A percentile compares a stretch with the other conserved stretches of the same genome.
Conservation (phyloP, 2,113 vertebrate species). For the Delphinapterus leucas region DNA sequence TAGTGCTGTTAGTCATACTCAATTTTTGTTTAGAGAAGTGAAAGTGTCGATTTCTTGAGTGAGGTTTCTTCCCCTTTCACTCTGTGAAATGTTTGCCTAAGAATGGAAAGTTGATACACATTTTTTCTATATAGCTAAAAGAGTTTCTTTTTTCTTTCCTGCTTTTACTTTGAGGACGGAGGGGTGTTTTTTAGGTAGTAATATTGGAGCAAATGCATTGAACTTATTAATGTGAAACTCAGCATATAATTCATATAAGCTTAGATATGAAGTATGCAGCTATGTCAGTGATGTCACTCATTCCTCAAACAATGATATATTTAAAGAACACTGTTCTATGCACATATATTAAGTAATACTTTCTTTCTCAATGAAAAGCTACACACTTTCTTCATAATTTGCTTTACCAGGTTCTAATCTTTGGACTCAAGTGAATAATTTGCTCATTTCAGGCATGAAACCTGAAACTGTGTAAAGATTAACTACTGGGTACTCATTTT, state of each 20-base stretch:
- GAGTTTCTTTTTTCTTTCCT: neutral
- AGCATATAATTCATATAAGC: neutral
- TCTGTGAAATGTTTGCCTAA: slow-evolving; percentile 37
- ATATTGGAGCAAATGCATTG: neutral
- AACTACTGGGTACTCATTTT: neutral
- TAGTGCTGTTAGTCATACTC: neutral
- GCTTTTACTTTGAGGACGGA: neutral
- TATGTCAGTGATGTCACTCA: neutral
- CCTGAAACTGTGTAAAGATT: slow-evolving; percentile 36
- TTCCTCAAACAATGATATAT: neutral
- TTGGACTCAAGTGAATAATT: neutral
- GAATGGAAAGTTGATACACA: neutral
- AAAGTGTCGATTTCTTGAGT: slow-evolving; percentile 11
- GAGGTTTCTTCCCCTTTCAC: slow-evolving; percentile 46
- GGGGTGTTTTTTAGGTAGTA: neutral
- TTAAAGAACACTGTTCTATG: neutral
- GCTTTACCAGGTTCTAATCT: slow-evolving; percentile 32
- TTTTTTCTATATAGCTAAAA: neutral
- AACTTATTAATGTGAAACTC: neutral
- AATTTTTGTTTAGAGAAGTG: slow-evolving; percentile 53
- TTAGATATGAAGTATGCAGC: neutral
- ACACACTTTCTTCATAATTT: neutral
- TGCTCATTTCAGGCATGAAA: neutral
- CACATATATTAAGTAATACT: neutral
- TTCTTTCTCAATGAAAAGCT: neutral